Base-by-base conservation (phyloP, 2,888 invertebrate genomes). In the Amblyjoppa fuscipennis region DNA sequence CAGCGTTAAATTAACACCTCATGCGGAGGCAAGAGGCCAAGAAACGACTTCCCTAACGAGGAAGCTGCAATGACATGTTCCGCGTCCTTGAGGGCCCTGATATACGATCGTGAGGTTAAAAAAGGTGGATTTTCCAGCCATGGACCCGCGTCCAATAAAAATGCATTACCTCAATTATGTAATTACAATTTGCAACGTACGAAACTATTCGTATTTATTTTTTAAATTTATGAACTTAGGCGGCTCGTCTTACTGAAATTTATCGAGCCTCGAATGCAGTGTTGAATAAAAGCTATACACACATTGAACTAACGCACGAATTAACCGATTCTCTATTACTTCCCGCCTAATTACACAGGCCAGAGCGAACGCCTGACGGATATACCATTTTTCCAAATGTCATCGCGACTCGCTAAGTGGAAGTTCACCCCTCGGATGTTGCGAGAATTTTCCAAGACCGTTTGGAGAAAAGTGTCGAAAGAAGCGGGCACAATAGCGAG, bases 1-100 rank as follows among this genome's bases (percentile, higher is more conserved):
- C 80, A 69, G 83, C 83, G 85, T 85, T 83, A 83, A 85, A 85
- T 85, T 80, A 83, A 83, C 85, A 83, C 85, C 73, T 83, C 76
- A 45, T 85, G 85, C 64, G 66, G 16, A 64, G 76, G n/a, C 68
- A 64, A 68, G 69, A 74, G 74, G 25, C 56, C 41, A n/a, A 49
- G 28, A 56, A 53, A 51, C 69, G 25, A n/a, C 61, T 51, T 53
- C 25, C 53, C 64, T 79, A 79, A 79, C 79, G 71, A 73, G 76
- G 80, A 59, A 38, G 51, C 56, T 61, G 69, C 74, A 75, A 81
- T 61, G 74, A 74, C 64, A 71, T 38, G 45, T 51, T 64, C 45
- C 9, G 4, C 76, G 38, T 76, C 25, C 38, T 38, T 66, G 20
- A 38, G 51, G 7, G 11, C n/a, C 13, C 31, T 76, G 76, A 76